Evolutionary conservation across 2,113 vertebrate genomes (phyloP).

Genomic region (Leucopternis melanops): DNA sequence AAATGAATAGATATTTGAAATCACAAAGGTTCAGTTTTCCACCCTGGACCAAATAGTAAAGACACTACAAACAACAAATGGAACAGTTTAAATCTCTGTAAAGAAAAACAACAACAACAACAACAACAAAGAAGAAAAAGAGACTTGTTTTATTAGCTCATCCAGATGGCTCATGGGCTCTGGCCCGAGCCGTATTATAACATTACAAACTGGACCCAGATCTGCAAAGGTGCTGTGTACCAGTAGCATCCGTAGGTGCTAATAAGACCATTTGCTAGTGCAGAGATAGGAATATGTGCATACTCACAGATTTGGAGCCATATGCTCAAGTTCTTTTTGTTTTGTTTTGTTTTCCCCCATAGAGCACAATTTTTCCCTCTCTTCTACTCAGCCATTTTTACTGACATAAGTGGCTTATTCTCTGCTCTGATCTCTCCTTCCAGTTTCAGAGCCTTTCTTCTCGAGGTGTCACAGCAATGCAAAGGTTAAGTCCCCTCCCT

Average conservation of each 20-base stretch:
- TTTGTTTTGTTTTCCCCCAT: conserved; percentile 15
- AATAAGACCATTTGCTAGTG: background rate
- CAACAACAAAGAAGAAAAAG: too few species aligned
- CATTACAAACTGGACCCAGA: background rate
- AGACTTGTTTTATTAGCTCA: background rate
- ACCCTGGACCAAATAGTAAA: background rate
- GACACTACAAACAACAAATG: background rate
- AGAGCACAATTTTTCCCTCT: background rate
- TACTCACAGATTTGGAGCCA: conserved; percentile 19
- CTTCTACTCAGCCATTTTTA: background rate
- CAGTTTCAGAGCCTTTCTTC: conserved; percentile 18
- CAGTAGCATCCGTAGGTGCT: background rate
- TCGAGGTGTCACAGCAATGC: background rate
- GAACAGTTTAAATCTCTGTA: background rate
- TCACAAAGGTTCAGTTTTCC: background rate
- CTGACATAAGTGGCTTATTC: background rate
- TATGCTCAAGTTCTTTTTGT: conserved; percentile 10
- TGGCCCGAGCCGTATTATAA: background rate
- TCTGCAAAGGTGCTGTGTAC: background rate
- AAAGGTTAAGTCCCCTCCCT: conserved; percentile 24
- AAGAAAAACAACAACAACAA: background rate
- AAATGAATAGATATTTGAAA: background rate
- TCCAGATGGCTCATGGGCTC: background rate
- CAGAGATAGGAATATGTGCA: background rate
- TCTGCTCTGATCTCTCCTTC: background rate